A percentile compares a stretch with the other conserved stretches of the same genome.
Conservation (phyloP, 1,140 invertebrate species). For the Drosophila pachea region DNA sequence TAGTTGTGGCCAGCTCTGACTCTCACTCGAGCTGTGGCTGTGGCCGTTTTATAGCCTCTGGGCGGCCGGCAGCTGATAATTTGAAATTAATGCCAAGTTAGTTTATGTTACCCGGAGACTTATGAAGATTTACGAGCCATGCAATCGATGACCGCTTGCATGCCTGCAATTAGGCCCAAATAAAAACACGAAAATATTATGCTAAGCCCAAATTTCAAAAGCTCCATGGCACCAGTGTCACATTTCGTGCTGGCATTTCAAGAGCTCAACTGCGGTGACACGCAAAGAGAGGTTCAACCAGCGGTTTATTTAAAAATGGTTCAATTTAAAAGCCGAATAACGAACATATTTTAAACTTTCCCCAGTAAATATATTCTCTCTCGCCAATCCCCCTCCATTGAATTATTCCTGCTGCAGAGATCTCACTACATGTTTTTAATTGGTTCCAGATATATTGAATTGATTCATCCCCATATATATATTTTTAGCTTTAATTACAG, state of each 20-base stretch:
- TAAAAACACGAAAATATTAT: constrained; percentile 38
- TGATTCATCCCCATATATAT: not conserved
- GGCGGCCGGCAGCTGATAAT: constrained; percentile 58
- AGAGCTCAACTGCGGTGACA: not conserved
- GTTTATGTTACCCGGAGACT: constrained; percentile 33
- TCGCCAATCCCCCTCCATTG: too few species aligned
- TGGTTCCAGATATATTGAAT: not conserved
- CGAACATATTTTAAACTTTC: too few species aligned
- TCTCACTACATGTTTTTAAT: too few species aligned
- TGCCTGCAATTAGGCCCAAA: constrained; percentile 62
- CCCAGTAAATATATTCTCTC: too few species aligned
- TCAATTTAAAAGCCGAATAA: too few species aligned
- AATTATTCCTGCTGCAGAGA: too few species aligned
- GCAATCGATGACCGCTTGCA: constrained; percentile 70
- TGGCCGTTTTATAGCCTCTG: constrained; percentile 54
- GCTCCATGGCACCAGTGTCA: constrained; percentile 30
- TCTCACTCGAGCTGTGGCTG: constrained; percentile 11
- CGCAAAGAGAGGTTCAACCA: too few species aligned
- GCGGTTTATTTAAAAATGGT: too few species aligned
- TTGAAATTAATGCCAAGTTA: constrained; percentile 67
- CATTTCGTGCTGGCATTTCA: not conserved
- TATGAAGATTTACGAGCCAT: constrained; percentile 68
- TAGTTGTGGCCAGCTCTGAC: constrained; percentile 36
- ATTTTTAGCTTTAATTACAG: not conserved
- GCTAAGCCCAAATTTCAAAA: constrained; percentile 15